Evolutionary conservation across 2,888 invertebrate genomes (phyloP), one percentile per base, ranked within the genome.

Genomic region (Drosophila diplacantha): DNA sequence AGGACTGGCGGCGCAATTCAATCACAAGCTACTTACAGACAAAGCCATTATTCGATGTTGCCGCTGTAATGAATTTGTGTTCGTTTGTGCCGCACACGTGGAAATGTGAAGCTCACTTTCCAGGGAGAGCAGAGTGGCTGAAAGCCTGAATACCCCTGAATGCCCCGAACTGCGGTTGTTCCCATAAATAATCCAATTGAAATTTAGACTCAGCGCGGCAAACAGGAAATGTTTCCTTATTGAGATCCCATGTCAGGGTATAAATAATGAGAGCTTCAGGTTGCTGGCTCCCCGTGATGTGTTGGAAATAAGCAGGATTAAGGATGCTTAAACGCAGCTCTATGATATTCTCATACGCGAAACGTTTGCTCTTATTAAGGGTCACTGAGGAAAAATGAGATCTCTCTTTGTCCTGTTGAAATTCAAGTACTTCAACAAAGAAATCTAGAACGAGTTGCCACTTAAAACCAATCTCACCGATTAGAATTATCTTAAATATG

Each of bases 1-100:
- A 54, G 69, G 51, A 49, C 60, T 58, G 59, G 69, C 64, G 65
- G 75, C 75, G 75, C 81, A 75, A 83, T 80, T 83, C 83, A 80
- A 80, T 83, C 83, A 72, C 83, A 66, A 81, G 83, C 81, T 83
- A 83, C 78, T 82, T 80, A 77, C 81, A 80, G 71, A 79, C 77
- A 78, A 79, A 76, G 74, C 80, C 68, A 76, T 81, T 75, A 73
- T 71, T 69, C 65, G 73, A 58, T 73, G 62, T 64, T 67, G 68
- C 68, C 66, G 60, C 43, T 57, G 62, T 78, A 75, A 73, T 72
- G 81, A 75, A 73, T 73, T 69, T 65, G 41, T 57, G 53, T 39
- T 38, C 46, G 39, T 61, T 49, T 62, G 46, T 47, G 60, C 63
- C 65, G 51, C 61, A 52, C 57, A 62, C 54, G 26, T 72, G 61